Base-by-base conservation (phyloP, 2,113 vertebrate genomes). In the Upupa epops region DNA sequence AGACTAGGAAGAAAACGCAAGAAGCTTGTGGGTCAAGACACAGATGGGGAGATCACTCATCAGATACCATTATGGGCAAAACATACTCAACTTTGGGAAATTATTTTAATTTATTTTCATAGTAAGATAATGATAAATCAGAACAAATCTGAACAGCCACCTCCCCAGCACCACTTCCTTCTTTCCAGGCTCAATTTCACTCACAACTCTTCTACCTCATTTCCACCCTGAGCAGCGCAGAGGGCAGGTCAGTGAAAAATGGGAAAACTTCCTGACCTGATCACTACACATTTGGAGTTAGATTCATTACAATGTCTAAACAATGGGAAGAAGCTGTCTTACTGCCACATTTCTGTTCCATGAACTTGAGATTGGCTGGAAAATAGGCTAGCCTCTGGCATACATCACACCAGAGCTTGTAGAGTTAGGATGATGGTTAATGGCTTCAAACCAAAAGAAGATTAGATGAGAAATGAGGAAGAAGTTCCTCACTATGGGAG, bases 11-110 rank as follows among this genome's bases (percentile, higher is more conserved):
- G 8, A 9, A 83, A 58, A 76, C 36, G 54, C 2, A n/a, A 34
- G 58, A 80, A 45, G 9, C 13, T 42, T 8, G 0, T 56, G 25
- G 3, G 20, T 54, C 0, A 0, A 51, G 25, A 20, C 51, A 59
- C 73, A n/a, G 37, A n/a, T 9, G 40, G 49, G 25, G 22, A 64
- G 1, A 48, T 22, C 4, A 6, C 26, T 61, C 40, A 72, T 11
- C n/a, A 25, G 4, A 31, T 52, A 36, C 20, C 7, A 25, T 32
- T 15, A 28, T 2, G 2, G 17, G 8, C 36, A 89, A 52, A 87
- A 32, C 16, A 72, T 28, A 64, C 6, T 60, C 13, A 48, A 3
- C 4, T 61, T 45, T 61, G 13, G 48, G 20, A 95, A 87, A 81
- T 28, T 19, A n/a, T 65, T 75, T 46, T 17, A 34, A 73, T 75